phyloP scores from a whole-genome alignment of 2,113 vertebrate species.

The Aphyosemion australe region DNA sequence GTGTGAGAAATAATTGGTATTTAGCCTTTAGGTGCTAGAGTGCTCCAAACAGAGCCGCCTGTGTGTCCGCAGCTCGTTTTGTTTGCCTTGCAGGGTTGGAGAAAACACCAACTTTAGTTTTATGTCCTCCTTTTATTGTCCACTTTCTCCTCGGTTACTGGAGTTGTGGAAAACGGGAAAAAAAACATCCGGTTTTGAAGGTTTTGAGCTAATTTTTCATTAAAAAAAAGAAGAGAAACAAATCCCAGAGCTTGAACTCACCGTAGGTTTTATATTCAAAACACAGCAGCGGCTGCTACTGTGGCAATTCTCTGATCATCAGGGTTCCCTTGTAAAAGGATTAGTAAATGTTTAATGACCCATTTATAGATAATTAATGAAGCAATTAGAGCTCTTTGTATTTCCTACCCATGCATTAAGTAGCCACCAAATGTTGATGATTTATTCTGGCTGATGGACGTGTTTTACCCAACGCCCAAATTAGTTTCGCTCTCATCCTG shows the following conservation, averaged over 20 bases:
- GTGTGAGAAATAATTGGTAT: constrained; percentile 67
- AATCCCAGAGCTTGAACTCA: constrained; percentile 44
- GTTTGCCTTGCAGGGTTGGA: constrained; percentile 51
- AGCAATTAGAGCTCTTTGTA: constrained; percentile 66
- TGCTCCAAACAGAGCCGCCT: constrained; percentile 64
- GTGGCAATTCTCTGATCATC: constrained; percentile 46
- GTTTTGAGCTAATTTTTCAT: constrained; percentile 39
- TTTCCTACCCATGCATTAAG: constrained; percentile 60
- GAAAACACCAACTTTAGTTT: constrained; percentile 47
- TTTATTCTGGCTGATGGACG: constrained; percentile 53
- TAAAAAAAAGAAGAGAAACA: constrained; percentile 20
- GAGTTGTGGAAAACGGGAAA: constrained; percentile 27
- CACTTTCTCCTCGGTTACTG: constrained; percentile 8
- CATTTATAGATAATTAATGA: constrained; percentile 74
- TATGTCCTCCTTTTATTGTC: constrained; percentile 39
- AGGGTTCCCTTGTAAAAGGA: constrained; percentile 56
- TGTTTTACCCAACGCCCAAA: constrained; percentile 54
- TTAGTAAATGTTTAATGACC: constrained; percentile 70
- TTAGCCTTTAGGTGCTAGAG: constrained; percentile 65
- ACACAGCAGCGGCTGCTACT: constrained; percentile 44
- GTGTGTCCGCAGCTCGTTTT: constrained; percentile 55
- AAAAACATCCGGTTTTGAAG: neutral
- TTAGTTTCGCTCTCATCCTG: constrained; percentile 45
- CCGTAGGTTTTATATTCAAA: constrained; percentile 53
- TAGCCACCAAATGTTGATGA: constrained; percentile 43